These are phyloP conservation scores for Hybos culiciformis DNA, from an alignment of 2,888 invertebrate genomes.

Conservation along the genomic window DNA sequence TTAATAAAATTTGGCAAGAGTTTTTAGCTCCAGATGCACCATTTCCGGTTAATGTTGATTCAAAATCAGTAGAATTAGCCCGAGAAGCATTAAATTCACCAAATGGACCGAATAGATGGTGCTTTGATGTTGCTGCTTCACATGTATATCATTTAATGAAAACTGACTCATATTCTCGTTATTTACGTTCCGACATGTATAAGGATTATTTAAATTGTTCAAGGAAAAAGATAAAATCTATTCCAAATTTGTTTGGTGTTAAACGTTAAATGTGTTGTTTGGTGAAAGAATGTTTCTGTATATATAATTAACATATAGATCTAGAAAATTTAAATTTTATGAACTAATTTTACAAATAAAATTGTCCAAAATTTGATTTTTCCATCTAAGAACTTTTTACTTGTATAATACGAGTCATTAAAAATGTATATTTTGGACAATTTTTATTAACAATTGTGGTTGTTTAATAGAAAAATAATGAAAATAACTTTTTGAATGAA, in stretches of 20 bases:
- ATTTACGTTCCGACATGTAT: slow-evolving; percentile 95
- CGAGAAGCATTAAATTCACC: slow-evolving; percentile 52
- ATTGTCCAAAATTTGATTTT: no score
- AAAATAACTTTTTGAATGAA: no score
- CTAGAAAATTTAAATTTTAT: no score
- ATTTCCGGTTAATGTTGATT: slow-evolving; percentile 95
- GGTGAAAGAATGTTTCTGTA: neutral
- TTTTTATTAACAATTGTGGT: no score
- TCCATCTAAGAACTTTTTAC: no score
- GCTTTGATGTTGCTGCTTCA: slow-evolving; percentile 95
- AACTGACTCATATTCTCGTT: slow-evolving; percentile 95
- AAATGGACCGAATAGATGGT: slow-evolving; percentile 75
- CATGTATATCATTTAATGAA: slow-evolving; percentile 99
- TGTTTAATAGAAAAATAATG: no score
- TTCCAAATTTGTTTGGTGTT: slow-evolving; percentile 36
- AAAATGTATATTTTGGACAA: no score
- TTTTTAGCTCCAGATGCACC: slow-evolving; percentile 88
- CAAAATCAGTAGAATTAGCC: slow-evolving; percentile 73
- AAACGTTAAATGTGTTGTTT: slow-evolving; percentile 31
- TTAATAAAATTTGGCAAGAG: slow-evolving; percentile 82
- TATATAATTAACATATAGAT: neutral
- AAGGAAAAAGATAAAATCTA: slow-evolving; percentile 79
- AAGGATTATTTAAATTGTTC: slow-evolving; percentile 92
- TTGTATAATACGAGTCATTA: no score
- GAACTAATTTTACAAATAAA: no score